Evolutionary conservation across 2,888 invertebrate species (phyloP).

Genomic region (Trachelus troglodyta): DNA sequence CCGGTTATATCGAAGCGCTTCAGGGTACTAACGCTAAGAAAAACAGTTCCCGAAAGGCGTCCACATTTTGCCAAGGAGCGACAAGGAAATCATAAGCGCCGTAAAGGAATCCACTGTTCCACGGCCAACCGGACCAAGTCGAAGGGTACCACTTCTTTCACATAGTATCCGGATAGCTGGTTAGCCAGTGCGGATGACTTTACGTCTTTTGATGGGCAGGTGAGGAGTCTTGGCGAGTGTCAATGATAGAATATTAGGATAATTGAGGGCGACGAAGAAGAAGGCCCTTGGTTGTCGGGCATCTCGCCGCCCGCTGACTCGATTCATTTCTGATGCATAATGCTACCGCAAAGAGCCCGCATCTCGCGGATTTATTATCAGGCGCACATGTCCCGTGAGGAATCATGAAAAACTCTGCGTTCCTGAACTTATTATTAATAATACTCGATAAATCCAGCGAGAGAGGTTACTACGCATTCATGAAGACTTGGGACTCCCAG

Average conservation of each 20-base stretch:
- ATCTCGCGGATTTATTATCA: slow-evolving; percentile 57
- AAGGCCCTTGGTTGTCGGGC: slow-evolving; percentile 7
- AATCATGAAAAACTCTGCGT: slow-evolving; percentile 26
- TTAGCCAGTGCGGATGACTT: slow-evolving; percentile 66
- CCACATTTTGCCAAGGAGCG: slow-evolving; percentile 63
- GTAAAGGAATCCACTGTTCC: slow-evolving; percentile 22
- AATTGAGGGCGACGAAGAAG: slow-evolving; percentile 15
- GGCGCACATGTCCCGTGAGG: slow-evolving; percentile 44
- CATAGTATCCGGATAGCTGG: slow-evolving; percentile 48
- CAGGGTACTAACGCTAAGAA: slow-evolving; percentile 39
- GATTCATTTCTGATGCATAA: slow-evolving; percentile 40
- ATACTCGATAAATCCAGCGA: background rate
- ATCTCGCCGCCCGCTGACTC: slow-evolving; percentile 12
- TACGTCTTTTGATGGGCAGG: slow-evolving; percentile 67
- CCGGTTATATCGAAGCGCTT: slow-evolving; percentile 30
- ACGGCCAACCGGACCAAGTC: background rate
- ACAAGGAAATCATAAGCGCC: slow-evolving; percentile 37
- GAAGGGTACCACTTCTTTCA: slow-evolving; percentile 25
- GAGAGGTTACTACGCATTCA: background rate
- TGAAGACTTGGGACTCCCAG: background rate
- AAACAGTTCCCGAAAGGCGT: slow-evolving; percentile 62
- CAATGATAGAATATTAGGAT: slow-evolving; percentile 48
- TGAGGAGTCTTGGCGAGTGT: slow-evolving; percentile 67
- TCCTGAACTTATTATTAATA: slow-evolving; percentile 18
- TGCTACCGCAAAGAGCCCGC: slow-evolving; percentile 62